Conservation (phyloP, 2,113 vertebrate species). For the Cyprinus carpio region DNA sequence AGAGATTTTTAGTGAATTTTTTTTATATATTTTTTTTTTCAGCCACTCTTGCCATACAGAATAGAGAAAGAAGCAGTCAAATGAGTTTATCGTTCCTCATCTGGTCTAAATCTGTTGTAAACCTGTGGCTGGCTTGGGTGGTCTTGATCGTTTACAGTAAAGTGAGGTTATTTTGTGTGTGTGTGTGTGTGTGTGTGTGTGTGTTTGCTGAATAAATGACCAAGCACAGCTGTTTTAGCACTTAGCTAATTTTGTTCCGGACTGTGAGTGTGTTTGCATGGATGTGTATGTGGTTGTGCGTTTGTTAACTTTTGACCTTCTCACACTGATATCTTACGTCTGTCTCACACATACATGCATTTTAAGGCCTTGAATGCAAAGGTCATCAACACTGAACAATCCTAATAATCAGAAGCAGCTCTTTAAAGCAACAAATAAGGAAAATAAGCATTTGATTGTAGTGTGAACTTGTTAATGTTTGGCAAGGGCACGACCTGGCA, state of each 20-base stretch:
- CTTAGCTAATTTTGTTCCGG: conserved; percentile 67
- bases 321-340: conserved; percentile 32
- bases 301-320: conserved; percentile 42
- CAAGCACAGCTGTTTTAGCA: conserved; percentile 73
- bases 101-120: conserved; percentile 37
- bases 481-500: conserved; percentile 72
- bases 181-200: conserved; percentile 55
- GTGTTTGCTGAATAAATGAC: conserved; percentile 77
- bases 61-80: conserved; percentile 2
- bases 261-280: conserved; percentile 53
- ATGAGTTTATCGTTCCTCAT: conserved; percentile 23
- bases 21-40: neutral
- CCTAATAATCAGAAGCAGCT: conserved; percentile 47
- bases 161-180: conserved; percentile 64
- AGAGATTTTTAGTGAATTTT: neutral
- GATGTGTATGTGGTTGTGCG: conserved; percentile 23
- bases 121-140: conserved; percentile 63
- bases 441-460: conserved; percentile 70
- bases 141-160: conserved; percentile 70
- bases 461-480: conserved; percentile 77
- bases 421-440: conserved; percentile 71
- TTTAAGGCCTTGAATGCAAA: neutral
- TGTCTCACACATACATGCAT: neutral
- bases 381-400: neutral
- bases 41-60: neutral